Evolutionary conservation across 2,888 invertebrate genomes (phyloP).

Genomic region (Chrysomela aeneicollis): DNA sequence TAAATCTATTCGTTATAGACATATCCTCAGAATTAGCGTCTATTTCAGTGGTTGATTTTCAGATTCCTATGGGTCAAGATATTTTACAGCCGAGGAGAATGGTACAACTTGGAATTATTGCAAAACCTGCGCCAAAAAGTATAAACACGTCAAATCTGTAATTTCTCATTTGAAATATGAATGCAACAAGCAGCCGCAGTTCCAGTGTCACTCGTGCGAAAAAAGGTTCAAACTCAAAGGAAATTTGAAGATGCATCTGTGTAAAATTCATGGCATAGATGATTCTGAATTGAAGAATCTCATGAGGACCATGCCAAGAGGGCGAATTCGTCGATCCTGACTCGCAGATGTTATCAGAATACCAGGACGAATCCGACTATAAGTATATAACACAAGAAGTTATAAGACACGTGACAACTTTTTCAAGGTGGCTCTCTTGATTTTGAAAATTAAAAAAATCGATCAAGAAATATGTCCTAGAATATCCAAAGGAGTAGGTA

Average conservation of each 20-base stretch:
- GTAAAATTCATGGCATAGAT: slow-evolving; percentile 27
- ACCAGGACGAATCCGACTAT: too few species aligned
- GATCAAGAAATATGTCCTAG: too few species aligned
- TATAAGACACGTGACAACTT: too few species aligned
- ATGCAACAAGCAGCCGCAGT: slow-evolving; percentile 45
- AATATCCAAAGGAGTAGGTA: too few species aligned
- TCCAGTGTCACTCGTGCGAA: slow-evolving; percentile 41
- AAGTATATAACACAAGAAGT: too few species aligned
- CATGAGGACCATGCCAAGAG: too few species aligned
- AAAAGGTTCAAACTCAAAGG: slow-evolving; percentile 44
- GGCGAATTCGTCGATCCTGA: too few species aligned
- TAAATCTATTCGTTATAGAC: too few species aligned
- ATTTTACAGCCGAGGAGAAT: slow-evolving; percentile 23
- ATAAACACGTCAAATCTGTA: slow-evolving; percentile 38
- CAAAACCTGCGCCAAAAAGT: slow-evolving; percentile 35
- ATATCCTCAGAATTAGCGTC: neutral
- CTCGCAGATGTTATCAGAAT: too few species aligned
- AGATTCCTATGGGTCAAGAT: neutral
- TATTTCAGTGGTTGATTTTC: neutral
- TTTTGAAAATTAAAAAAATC: too few species aligned
- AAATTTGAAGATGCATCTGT: slow-evolving; percentile 40
- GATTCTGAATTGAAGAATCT: neutral
- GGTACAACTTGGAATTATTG: slow-evolving; percentile 28
- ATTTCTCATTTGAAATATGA: slow-evolving; percentile 46
- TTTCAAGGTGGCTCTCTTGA: too few species aligned